These are phyloP conservation scores for Aphrophora alni DNA, from an alignment of 2,888 invertebrate genomes.

Conservation along the genomic window DNA sequence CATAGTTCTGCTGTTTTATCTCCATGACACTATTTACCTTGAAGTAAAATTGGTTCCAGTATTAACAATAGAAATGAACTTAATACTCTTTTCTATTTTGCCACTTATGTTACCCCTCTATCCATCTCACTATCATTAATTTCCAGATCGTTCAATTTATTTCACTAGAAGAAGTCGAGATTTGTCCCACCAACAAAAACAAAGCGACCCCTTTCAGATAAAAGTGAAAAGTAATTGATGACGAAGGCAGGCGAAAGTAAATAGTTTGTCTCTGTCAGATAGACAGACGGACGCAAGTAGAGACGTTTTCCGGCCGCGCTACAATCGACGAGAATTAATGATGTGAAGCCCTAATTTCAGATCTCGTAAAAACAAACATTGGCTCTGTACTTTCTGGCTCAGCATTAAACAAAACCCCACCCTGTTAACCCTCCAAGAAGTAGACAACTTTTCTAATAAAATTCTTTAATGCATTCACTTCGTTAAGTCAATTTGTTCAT, in stretches of 20 bases:
- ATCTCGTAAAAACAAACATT: slow-evolving; percentile 35
- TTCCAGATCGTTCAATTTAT: background rate
- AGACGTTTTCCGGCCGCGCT: background rate
- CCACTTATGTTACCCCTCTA: background rate
- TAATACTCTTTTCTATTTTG: background rate
- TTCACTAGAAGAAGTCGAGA: background rate
- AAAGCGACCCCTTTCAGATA: background rate
- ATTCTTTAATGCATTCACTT: background rate
- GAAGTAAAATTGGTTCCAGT: too few species aligned
- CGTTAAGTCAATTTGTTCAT: background rate
- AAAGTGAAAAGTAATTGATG: slow-evolving; percentile 9
- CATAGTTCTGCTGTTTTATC: too few species aligned
- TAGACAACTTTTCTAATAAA: background rate
- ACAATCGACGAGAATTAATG: slow-evolving; percentile 21
- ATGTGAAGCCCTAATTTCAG: slow-evolving; percentile 31
- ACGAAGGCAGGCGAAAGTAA: background rate
- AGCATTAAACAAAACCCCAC: too few species aligned
- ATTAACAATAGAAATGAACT: too few species aligned
- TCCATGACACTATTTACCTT: too few species aligned
- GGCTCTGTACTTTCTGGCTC: slow-evolving; percentile 19
- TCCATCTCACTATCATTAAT: background rate
- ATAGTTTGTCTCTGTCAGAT: slow-evolving; percentile 11
- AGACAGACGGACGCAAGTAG: background rate
- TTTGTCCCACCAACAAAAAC: background rate
- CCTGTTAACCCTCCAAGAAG: background rate